These are phyloP conservation scores for Drosophila prolongata DNA, from an alignment of 2,888 invertebrate genomes.

Conservation along the genomic window DNA sequence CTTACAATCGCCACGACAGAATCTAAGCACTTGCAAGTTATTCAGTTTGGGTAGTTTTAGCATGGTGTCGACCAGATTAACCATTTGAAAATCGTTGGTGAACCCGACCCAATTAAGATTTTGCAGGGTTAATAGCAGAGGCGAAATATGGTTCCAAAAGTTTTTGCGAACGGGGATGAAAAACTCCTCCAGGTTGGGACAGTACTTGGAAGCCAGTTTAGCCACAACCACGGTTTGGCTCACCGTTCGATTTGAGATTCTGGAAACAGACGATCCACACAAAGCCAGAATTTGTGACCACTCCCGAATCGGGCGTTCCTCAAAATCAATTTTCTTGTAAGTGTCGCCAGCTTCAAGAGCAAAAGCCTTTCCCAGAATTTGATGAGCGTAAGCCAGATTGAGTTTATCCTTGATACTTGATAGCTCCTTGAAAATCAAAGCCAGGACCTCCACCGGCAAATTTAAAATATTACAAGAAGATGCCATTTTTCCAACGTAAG, in stretches of 20 bases:
- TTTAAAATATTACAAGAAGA: neutral
- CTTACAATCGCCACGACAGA: neutral
- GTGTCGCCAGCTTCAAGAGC: neutral
- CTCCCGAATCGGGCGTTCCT: neutral
- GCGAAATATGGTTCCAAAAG: neutral
- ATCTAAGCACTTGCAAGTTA: neutral
- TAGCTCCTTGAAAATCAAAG: neutral
- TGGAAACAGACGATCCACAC: conserved; percentile 5
- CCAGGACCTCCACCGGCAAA: neutral
- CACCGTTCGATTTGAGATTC: neutral
- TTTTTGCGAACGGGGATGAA: neutral
- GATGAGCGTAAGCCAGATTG: neutral
- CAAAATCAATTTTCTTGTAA: neutral
- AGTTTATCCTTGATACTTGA: conserved; percentile 5
- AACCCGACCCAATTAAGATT: neutral
- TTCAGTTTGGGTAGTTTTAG: conserved; percentile 8
- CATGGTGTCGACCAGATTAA: conserved; percentile 10
- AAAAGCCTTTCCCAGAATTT: conserved; percentile 7
- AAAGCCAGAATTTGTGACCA: neutral
- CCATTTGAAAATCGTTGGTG: neutral
- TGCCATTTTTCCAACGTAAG: neutral
- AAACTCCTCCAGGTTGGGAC: conserved; percentile 14
- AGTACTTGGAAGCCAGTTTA: conserved; percentile 3
- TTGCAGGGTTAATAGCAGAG: neutral
- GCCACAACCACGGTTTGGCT: neutral